These are phyloP conservation scores for Nannoperca australis DNA, from an alignment of 2,797 vertebrate species.

Conservation along the genomic window DNA sequence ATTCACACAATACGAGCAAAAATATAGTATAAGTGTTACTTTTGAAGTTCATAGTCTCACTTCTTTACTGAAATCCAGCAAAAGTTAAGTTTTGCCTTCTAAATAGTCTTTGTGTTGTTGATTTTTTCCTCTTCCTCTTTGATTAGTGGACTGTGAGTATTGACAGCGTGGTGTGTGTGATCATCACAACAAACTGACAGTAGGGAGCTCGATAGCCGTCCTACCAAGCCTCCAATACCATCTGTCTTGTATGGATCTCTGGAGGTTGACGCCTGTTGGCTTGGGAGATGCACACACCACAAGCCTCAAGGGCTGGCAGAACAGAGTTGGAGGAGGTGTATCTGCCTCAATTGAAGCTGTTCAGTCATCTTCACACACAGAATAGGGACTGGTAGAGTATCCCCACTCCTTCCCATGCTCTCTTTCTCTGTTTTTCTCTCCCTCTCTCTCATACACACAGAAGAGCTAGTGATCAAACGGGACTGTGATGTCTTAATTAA, in stretches of 20 bases:
- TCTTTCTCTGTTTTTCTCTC: slow-evolving; percentile 30
- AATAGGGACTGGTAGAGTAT: slow-evolving; percentile 60
- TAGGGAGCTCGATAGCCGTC: slow-evolving; percentile 73
- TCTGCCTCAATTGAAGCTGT: slow-evolving; percentile 82
- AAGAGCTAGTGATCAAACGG: slow-evolving; percentile 81
- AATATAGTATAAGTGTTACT: slow-evolving; percentile 17
- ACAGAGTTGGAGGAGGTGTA: slow-evolving; percentile 71
- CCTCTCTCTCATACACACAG: slow-evolving; percentile 34
- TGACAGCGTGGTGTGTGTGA: slow-evolving; percentile 78
- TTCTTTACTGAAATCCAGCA: slow-evolving; percentile 52
- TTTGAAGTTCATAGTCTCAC: too few relatives aligned
- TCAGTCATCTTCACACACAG: slow-evolving; percentile 80
- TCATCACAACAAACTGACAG: slow-evolving; percentile 81
- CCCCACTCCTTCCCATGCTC: slow-evolving; percentile 64
- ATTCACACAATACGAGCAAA: slow-evolving; percentile 24
- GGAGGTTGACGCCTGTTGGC: slow-evolving; percentile 76
- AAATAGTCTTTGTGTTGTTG: slow-evolving; percentile 55
- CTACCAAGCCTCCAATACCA: slow-evolving; percentile 79
- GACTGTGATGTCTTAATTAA: slow-evolving; percentile 89
- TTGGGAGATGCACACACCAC: slow-evolving; percentile 72
- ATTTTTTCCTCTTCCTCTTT: slow-evolving; percentile 63
- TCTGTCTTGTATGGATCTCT: slow-evolving; percentile 86
- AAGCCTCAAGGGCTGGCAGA: slow-evolving; percentile 75
- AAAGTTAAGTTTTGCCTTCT: slow-evolving; percentile 69
- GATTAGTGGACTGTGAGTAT: slow-evolving; percentile 83